A percentile compares a stretch with the other conserved stretches of the same genome.
These are phyloP conservation scores for Teleogryllus occipitalis DNA, from an alignment of 1,140 invertebrate genomes.

Conservation along the genomic window DNA sequence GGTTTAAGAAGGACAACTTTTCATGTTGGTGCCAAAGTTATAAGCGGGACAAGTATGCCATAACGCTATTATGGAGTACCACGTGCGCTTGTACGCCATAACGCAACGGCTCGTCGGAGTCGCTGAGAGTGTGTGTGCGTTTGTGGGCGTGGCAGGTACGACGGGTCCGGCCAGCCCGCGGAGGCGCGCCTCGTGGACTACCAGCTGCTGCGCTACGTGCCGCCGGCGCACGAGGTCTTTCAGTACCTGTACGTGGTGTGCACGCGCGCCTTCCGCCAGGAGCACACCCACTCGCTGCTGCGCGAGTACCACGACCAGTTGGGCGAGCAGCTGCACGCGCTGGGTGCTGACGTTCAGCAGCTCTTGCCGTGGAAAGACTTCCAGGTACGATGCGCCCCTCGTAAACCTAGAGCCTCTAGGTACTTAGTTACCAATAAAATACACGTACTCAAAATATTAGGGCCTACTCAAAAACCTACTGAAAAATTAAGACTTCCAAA, in stretches of 20 bases:
- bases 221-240: slow-evolving; percentile 17
- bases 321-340: slow-evolving; percentile 8
- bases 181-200: slow-evolving; percentile 18
- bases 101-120: neutral
- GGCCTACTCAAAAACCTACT: too few relatives aligned
- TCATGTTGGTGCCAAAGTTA: too few relatives aligned
- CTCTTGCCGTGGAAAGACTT: slow-evolving; percentile 19
- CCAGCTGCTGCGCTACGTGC: slow-evolving; percentile 14
- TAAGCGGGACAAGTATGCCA: too few relatives aligned
- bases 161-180: neutral
- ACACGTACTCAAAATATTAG: too few relatives aligned
- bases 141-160: neutral
- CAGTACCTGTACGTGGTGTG: slow-evolving; percentile 14
- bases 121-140: neutral
- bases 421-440: too few relatives aligned
- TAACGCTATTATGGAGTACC: too few relatives aligned
- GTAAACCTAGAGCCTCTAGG: too few relatives aligned
- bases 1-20: too few relatives aligned
- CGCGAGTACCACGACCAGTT: slow-evolving; percentile 13
- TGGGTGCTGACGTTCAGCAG: neutral
- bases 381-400: neutral
- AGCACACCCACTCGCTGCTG: slow-evolving; percentile 10
- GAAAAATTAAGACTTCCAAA: too few relatives aligned
- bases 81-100: too few relatives aligned
- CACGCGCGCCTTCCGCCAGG: slow-evolving; percentile 14